Evolutionary conservation across 2,113 vertebrate genomes (phyloP).

Genomic region (Meleagris gallopavo): DNA sequence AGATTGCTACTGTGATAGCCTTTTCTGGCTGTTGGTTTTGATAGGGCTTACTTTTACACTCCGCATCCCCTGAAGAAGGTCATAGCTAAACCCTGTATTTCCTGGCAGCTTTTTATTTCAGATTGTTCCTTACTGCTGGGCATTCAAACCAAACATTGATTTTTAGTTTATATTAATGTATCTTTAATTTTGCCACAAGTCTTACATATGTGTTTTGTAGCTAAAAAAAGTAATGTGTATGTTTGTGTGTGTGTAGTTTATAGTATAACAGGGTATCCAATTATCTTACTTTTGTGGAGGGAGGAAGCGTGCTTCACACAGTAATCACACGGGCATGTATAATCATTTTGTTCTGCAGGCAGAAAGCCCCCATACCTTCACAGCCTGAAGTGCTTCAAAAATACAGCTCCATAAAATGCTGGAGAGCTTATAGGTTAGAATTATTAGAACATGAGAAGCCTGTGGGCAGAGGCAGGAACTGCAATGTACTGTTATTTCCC

Average conservation of each 20-base stretch:
- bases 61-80: slow-evolving; percentile 2
- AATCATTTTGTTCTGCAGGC: not conserved
- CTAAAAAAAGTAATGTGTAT: not conserved
- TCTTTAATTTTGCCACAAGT: not conserved
- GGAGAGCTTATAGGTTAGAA: not conserved
- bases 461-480: not conserved
- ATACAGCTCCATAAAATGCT: not conserved
- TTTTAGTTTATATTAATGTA: not conserved
- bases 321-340: not conserved
- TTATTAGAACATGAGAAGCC: not conserved
- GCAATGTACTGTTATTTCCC: not conserved
- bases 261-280: not conserved
- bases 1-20: slow-evolving; percentile 6
- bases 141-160: not conserved
- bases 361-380: not conserved
- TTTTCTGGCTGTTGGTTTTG: slow-evolving; percentile 46
- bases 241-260: not conserved
- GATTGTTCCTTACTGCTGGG: not conserved
- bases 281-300: not conserved
- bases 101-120: not conserved
- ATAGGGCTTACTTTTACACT: not conserved
- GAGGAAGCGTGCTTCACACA: not conserved
- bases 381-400: not conserved
- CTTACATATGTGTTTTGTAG: not conserved
- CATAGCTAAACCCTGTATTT: slow-evolving; percentile 1